These are phyloP conservation scores for Megalops atlanticus DNA, from an alignment of 2,113 vertebrate genomes.

Conservation along the genomic window DNA sequence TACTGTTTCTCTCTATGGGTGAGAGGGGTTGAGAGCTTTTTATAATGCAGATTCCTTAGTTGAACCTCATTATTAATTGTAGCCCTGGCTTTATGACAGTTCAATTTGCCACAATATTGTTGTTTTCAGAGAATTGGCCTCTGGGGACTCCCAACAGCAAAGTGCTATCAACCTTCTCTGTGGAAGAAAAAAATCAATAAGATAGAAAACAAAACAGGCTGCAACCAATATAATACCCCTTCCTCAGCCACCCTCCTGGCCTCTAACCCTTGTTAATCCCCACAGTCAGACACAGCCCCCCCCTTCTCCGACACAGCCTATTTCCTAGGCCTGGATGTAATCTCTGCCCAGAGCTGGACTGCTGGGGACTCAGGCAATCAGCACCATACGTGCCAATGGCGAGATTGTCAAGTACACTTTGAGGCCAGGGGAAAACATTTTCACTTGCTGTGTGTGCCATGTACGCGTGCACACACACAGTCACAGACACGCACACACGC, in stretches of 20 bases:
- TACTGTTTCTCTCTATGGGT: conserved; percentile 42
- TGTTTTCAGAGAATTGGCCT: conserved; percentile 63
- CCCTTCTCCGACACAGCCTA: conserved; percentile 29
- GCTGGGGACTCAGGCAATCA: conserved; percentile 34
- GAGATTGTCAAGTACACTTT: conserved; percentile 37
- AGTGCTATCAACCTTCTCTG: conserved; percentile 42
- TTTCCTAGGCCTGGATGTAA: conserved; percentile 41
- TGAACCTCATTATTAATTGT: conserved; percentile 68
- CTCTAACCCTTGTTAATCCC: conserved; percentile 30
- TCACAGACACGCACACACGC: conserved; percentile 38
- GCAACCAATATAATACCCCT: conserved; percentile 54
- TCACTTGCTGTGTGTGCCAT: no score
- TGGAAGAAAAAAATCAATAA: conserved; percentile 65
- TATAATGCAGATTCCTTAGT: conserved; percentile 64
- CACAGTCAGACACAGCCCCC: conserved; percentile 40
- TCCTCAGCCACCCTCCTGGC: conserved; percentile 47
- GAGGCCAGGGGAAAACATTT: no score
- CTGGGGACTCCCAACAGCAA: conserved; percentile 57
- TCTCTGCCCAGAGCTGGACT: conserved; percentile 44
- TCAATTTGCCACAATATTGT: conserved; percentile 67
- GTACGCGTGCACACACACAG: conserved; percentile 3
- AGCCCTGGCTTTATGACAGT: conserved; percentile 67
- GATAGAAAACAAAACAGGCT: conserved; percentile 51
- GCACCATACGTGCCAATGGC: conserved; percentile 11
- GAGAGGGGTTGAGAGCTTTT: conserved; percentile 53